Base-by-base conservation (phyloP, 2,888 invertebrate species). In the Parnassius mnemosyne region DNA sequence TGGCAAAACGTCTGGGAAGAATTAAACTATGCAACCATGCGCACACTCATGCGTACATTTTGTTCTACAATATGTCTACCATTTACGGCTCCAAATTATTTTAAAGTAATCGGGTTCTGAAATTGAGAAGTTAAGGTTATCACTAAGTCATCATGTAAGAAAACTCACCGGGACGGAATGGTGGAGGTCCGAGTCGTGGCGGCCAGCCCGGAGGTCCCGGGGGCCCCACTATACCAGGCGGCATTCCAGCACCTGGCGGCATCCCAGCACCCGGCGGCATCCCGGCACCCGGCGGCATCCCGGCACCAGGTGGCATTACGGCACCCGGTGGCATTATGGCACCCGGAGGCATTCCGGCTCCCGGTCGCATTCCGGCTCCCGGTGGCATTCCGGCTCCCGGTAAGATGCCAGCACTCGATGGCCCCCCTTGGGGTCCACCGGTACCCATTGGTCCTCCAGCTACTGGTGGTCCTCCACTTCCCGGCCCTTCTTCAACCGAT, bases 151-250 rank as follows among this genome's bases (percentile, higher is more conserved):
- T 0, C 2, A 20, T 20, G 2, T 20, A 20, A 20, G 20, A 11
- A 42, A 43, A 67, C 78, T 72, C 41, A 88, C 87, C 87, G 47
- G 85, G 77, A 57, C 87, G 71, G 77, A 84, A 85, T 58, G 78
- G 79, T 16, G 84, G 80, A 61, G 78, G 73, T 64, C 69, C 53
- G 60, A 49, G 12, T 9, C 66, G 61, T 10, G 69, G 67, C 52
- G 68, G 68, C 57, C 69, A 68, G 7, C 62, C 63, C 12, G 62
- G 25, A n/a, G 63, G 53, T 3, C 20, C 47, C 34, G 55, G 13
- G 44, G 52, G 54, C 57, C 58, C 57, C 51, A 46, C 49, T 46
- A 54, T 13, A 3, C 59, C 51, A 16, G 54, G 9, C 12, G n/a
- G 43, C 59, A 60, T 44, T 44, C 52, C 34, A 53, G 46, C 46